Evolutionary conservation across 2,113 vertebrate genomes (phyloP), one percentile per base, ranked within the genome.

Genomic region (Corynorhinus townsendii): DNA sequence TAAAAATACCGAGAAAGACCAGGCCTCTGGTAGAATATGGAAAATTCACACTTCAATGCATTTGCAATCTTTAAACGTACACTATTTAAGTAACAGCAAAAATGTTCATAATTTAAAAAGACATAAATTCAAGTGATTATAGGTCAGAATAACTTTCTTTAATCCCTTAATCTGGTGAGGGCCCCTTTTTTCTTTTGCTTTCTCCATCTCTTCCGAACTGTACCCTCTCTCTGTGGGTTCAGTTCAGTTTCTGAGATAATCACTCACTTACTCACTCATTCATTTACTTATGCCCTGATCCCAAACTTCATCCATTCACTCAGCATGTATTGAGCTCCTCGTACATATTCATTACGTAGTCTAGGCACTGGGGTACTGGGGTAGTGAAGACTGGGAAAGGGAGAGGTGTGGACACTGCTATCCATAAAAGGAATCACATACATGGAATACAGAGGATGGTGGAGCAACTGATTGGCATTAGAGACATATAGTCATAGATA

Each of bases 21-120:
- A 81, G 20, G 49, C 17, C 59, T 80, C 77, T 92, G 38, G 19
- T 66, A 89, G 52, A 86, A 88, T 56, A 62, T 22, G 35, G 33
- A 92, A 93, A 92, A 96, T 94, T 28, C 20, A 11, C 77, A 33
- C 83, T 83, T 28, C 28, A 52, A 71, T 56, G 49, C 17, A 75
- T 45, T 90, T 81, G 7, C 38, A 95, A 85, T 83, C 76, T 91
- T 93, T 77, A 92, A 93, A 79, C 5, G 90, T 30, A 54, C 17
- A 76, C 33, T 79, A 76, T 81, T 73, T 79, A 68, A 92, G 56
- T 26, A 59, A 47, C 33, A 88, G 52, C 43, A 95, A 96, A 91
- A 82, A 69, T 80, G 38, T 69, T 89, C 49, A n/a, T 86, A 90
- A 85, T 47, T 86, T 49, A 45, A 92, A 85, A 80, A 62, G 52